Evolutionary conservation across 1,140 invertebrate genomes (phyloP).

Genomic region (Elymnias hypermnestra): DNA sequence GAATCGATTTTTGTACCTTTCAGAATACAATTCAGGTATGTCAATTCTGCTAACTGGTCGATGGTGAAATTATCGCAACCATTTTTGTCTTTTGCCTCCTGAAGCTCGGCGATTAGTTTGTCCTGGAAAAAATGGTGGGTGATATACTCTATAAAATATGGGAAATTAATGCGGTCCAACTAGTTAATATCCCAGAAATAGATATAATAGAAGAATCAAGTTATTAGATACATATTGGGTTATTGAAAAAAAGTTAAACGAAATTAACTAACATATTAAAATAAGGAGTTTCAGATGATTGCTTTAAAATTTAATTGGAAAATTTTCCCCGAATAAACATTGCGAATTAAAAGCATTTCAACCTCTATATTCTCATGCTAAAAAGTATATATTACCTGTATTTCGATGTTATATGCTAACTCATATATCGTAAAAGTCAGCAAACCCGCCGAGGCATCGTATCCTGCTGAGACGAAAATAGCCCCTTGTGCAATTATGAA

Average conservation of each 20-base stretch:
- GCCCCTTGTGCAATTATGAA: constrained; percentile 33
- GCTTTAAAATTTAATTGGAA: too few species aligned
- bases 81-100: constrained; percentile 22
- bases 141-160: too few species aligned
- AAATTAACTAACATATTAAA: too few species aligned
- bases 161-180: too few species aligned
- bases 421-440: constrained; percentile 29
- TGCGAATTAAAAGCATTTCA: too few species aligned
- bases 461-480: constrained; percentile 33
- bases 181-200: too few species aligned
- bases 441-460: constrained; percentile 29
- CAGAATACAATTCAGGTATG: constrained; percentile 28
- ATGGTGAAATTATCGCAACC: constrained; percentile 19
- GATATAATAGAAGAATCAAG: too few species aligned
- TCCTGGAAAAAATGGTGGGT: constrained; percentile 40
- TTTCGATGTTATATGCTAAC: constrained; percentile 30
- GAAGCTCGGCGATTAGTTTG: constrained; percentile 32
- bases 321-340: too few species aligned
- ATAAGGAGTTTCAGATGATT: too few species aligned
- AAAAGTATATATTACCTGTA: constrained; percentile 42
- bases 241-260: too few species aligned
- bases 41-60: constrained; percentile 15
- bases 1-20: constrained; percentile 28
- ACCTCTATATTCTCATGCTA: too few species aligned
- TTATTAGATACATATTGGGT: too few species aligned